phyloP scores from a whole-genome alignment of 2,113 vertebrate genomes.

The Jacana jacana region DNA sequence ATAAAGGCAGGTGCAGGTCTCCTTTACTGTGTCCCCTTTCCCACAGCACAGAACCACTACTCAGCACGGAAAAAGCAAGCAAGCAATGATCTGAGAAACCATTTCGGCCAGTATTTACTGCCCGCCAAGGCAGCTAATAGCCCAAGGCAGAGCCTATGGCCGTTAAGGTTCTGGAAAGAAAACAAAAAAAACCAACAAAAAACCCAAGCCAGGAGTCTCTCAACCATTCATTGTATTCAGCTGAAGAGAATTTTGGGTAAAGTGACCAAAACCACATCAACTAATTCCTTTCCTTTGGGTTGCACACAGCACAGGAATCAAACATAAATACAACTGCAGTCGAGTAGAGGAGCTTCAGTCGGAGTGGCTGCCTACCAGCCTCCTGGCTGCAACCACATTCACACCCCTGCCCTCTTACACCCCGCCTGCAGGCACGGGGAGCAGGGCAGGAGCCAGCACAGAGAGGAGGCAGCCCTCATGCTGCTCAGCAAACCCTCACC shows the following conservation, averaged over 20 bases:
- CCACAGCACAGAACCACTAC: background rate
- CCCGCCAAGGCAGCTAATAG: slow-evolving; percentile 2
- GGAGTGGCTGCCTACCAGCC: background rate
- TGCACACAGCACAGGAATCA: background rate
- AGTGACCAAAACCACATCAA: background rate
- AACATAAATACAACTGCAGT: background rate
- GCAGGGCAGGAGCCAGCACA: rapidly evolving
- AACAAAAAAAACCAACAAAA: background rate
- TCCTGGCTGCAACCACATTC: no score
- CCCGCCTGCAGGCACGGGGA: background rate
- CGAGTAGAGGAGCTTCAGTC: background rate
- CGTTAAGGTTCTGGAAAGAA: background rate
- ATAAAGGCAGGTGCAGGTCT: background rate
- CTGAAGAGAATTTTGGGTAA: background rate
- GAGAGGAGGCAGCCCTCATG: background rate
- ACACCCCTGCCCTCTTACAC: rapidly evolving
- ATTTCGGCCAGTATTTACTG: slow-evolving; percentile 22
- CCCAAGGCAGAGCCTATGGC: background rate
- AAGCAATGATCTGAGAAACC: slow-evolving; percentile 18
- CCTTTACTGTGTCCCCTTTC: background rate
- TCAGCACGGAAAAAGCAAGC: background rate
- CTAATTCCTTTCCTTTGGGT: background rate
- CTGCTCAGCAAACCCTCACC: background rate
- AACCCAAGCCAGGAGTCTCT: no score
- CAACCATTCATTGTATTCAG: background rate